Base-by-base conservation (phyloP, 2,888 invertebrate genomes). In the Pocota personata region DNA sequence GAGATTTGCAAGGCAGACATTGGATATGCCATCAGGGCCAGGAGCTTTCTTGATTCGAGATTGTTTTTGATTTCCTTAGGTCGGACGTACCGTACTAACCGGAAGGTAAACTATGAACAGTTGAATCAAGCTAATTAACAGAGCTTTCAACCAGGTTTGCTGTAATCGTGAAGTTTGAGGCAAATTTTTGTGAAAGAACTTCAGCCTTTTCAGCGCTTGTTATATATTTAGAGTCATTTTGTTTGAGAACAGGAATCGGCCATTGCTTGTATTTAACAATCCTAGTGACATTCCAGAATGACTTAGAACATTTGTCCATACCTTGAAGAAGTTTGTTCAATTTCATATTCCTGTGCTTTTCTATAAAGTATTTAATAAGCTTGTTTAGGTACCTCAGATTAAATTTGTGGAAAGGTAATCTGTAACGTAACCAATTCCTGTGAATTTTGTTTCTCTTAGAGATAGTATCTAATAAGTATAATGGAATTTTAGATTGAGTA, bases 231-330 rank as follows among this genome's bases (percentile, higher is more conserved):
- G 35, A 43, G 57, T 52, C 37, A 69, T 82, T 69, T 57, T 77
- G 35, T 21, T 48, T 62, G 4, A 82, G 58, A 48, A 60, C 67
- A n/a, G 72, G 66, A 35, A 77, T 77, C 10, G 50, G 37, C 16
- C 6, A 46, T n/a, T 27, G 43, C 27, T 66, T 60, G 21, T 14
- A 67, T 55, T 72, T 76, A 43, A 66, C 40, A 35, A 66, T 60
- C 52, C 52, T 78, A 10, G 71, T 73, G 21, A 77, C 48, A 8
- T 71, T 82, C 77, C 77, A 82, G 60, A 77, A 77, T 21, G 64
- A 58, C 32, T 64, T 72, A n/a, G 60, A 80, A 21, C 66, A 50
- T 67, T 82, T 78, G 12, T 57, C 64, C 62, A 78, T 21, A 57
- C 24, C 67, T 46, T 52, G 16, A 27, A 69, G 57, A 10, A 67